phyloP scores from a whole-genome alignment of 2,888 invertebrate species.

The Tinea trinotella region DNA sequence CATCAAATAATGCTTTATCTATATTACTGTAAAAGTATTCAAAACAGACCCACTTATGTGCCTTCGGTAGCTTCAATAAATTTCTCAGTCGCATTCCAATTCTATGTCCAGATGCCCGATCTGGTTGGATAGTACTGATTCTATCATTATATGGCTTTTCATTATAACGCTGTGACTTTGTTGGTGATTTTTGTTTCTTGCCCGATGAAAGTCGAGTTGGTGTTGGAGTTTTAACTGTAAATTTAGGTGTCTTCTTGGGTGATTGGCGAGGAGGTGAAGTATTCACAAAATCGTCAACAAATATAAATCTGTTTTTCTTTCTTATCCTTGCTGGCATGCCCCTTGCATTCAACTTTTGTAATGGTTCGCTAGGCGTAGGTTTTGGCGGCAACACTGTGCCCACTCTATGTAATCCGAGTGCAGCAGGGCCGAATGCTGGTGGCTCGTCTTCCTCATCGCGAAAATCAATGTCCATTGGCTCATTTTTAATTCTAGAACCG shows the following conservation, averaged over 20 bases:
- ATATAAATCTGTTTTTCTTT: slow-evolving; percentile 90
- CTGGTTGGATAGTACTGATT: slow-evolving; percentile 73
- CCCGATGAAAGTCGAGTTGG: slow-evolving; percentile 56
- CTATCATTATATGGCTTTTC: slow-evolving; percentile 54
- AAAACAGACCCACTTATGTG: slow-evolving; percentile 99
- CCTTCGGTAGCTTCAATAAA: slow-evolving; percentile 96
- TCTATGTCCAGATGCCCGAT: slow-evolving; percentile 89
- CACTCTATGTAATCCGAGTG: slow-evolving; percentile 85
- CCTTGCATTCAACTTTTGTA: slow-evolving; percentile 86
- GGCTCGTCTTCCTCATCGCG: slow-evolving; percentile 79
- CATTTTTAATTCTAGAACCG: slow-evolving; percentile 58
- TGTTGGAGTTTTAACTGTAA: slow-evolving; percentile 45
- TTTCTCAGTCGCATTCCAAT: slow-evolving; percentile 92
- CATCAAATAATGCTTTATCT: slow-evolving; percentile 93
- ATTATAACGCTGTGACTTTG: slow-evolving; percentile 61
- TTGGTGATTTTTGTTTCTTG: slow-evolving; percentile 66
- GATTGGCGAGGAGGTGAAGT: slow-evolving; percentile 80
- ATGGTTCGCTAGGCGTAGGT: slow-evolving; percentile 79
- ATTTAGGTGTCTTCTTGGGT: slow-evolving; percentile 77
- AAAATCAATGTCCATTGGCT: slow-evolving; percentile 75
- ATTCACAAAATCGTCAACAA: slow-evolving; percentile 90
- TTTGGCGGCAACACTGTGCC: slow-evolving; percentile 82
- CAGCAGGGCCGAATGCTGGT: slow-evolving; percentile 83
- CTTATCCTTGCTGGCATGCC: slow-evolving; percentile 93
- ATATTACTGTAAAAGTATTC: slow-evolving; percentile 99